Conservation (phyloP, 2,113 vertebrate species). For the Gymnogyps californianus region DNA sequence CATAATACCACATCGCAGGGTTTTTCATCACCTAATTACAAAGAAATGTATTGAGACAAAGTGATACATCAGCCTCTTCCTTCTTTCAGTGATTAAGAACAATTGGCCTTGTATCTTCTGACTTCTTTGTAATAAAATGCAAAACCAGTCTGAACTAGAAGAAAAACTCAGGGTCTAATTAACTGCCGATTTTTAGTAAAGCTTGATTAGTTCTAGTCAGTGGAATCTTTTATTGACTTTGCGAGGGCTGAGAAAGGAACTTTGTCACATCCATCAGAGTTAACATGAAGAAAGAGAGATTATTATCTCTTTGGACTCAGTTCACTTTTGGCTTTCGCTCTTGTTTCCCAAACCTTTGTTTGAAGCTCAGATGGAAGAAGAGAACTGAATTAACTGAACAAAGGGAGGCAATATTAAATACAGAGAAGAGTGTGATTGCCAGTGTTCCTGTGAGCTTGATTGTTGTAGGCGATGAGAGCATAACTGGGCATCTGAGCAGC, state of each 20-base stretch:
- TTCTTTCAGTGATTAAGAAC: not conserved
- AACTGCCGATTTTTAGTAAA: conserved; percentile 6
- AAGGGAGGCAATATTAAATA: not conserved
- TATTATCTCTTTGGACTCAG: not conserved
- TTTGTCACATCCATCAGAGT: not conserved
- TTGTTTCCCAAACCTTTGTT: conserved; percentile 23
- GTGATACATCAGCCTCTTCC: not conserved
- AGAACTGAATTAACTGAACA: conserved; percentile 22
- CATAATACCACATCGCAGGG: not conserved
- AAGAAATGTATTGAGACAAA: not conserved
- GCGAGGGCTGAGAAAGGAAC: not conserved
- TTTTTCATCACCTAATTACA: not conserved
- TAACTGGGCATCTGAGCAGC: not conserved
- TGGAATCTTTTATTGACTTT: not conserved
- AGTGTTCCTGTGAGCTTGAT: not conserved
- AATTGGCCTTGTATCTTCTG: not conserved
- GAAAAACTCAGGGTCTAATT: not conserved
- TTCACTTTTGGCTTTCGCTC: not conserved
- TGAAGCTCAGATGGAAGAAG: conserved; percentile 12
- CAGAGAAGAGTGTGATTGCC: not conserved
- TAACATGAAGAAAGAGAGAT: conserved; percentile 22
- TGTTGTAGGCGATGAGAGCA: not conserved
- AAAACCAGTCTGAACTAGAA: not conserved
- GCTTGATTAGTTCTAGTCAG: not conserved
- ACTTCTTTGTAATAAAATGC: not conserved